These are phyloP conservation scores for Palaemon carinicauda DNA, from an alignment of 1,140 invertebrate species.

Conservation along the genomic window DNA sequence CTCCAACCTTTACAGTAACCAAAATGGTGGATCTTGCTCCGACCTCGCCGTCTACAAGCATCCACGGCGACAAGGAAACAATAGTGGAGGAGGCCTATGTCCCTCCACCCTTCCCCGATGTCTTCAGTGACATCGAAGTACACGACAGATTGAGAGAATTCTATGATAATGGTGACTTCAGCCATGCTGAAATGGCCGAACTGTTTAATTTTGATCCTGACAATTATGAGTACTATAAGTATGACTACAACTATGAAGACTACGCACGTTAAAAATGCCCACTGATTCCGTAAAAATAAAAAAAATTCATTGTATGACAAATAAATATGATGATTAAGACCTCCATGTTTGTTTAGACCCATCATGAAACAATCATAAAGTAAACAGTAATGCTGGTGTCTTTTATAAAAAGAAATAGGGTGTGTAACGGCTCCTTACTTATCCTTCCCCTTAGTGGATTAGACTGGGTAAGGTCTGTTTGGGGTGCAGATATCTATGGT, in stretches of 20 bases:
- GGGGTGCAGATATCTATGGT: too few relatives aligned
- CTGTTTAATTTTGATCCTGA: constrained; percentile 41
- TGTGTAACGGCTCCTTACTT: too few relatives aligned
- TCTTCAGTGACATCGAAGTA: constrained; percentile 4
- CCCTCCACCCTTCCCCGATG: constrained; percentile 38
- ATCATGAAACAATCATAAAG: too few relatives aligned
- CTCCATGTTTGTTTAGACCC: too few relatives aligned
- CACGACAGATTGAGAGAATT: constrained; percentile 14
- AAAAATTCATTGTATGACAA: too few relatives aligned
- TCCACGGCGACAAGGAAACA: not conserved
- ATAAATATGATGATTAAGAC: too few relatives aligned
- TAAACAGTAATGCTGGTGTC: too few relatives aligned
- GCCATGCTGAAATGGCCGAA: constrained; percentile 10
- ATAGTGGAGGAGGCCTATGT: constrained; percentile 13
- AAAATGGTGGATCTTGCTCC: not conserved
- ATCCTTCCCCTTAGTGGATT: too few relatives aligned
- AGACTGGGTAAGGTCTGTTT: too few relatives aligned
- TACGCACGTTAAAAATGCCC: not conserved
- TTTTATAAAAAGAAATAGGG: too few relatives aligned
- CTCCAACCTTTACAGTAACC: not conserved
- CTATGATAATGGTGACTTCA: constrained; percentile 42
- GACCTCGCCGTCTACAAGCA: not conserved
- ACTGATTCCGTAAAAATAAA: too few relatives aligned
- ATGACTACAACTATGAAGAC: constrained; percentile 6
- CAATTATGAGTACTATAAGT: constrained; percentile 40